Evolutionary conservation across 1,140 invertebrate genomes (phyloP).

Genomic region (Trachymyrmex cornetzi): DNA sequence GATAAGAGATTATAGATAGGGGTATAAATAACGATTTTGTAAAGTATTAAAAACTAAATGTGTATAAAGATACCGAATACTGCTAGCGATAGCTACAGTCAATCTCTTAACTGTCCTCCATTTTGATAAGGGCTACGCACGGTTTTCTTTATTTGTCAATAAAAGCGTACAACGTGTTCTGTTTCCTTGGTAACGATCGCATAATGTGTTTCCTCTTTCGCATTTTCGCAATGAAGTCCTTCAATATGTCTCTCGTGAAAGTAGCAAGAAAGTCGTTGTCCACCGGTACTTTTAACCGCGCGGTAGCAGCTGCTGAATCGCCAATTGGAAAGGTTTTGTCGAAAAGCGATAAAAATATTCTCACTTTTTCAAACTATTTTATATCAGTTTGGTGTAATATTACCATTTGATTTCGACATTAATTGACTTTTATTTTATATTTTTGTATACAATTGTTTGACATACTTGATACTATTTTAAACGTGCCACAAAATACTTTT

Average conservation of each 20-base stretch:
- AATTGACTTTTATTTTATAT: not conserved
- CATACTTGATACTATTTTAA: not conserved
- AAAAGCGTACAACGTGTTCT: conserved; percentile 28
- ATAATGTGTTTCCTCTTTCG: conserved; percentile 42
- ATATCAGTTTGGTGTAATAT: conserved; percentile 24
- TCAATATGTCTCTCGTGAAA: conserved; percentile 64
- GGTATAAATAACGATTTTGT: not conserved
- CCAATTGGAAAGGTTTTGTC: conserved; percentile 50
- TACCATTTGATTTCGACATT: not conserved
- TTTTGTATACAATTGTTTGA: not conserved
- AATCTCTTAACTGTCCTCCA: no score
- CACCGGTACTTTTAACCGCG: conserved; percentile 22
- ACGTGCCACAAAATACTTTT: no score
- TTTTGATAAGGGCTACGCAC: conserved; percentile 30
- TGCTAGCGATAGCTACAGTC: no score
- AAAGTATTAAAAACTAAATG: not conserved
- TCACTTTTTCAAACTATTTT: conserved; percentile 29
- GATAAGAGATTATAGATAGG: not conserved
- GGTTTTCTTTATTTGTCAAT: conserved; percentile 64
- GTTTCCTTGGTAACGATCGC: conserved; percentile 74
- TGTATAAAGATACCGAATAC: not conserved
- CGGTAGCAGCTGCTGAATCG: conserved; percentile 65
- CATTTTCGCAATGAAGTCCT: conserved; percentile 61
- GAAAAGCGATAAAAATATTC: conserved; percentile 48
- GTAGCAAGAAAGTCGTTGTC: conserved; percentile 29